phyloP scores from a whole-genome alignment of 2,888 invertebrate species.

The Pyrocoelia pectoralis region DNA sequence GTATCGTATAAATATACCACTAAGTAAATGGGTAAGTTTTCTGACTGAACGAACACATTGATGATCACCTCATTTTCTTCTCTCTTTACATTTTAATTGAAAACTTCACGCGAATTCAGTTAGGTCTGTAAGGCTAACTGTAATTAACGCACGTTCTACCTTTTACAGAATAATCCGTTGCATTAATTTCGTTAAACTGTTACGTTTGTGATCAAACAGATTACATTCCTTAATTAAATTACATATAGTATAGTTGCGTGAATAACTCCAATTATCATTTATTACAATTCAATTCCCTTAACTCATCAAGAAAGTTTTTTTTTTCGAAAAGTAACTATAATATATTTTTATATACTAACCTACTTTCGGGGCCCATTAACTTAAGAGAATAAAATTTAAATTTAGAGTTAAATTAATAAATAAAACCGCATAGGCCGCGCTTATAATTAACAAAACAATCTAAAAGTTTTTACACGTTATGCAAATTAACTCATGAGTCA shows the following conservation, averaged over 20 bases:
- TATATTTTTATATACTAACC: too few relatives aligned
- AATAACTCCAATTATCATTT: too few relatives aligned
- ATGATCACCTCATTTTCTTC: neutral
- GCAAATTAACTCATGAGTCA: too few relatives aligned
- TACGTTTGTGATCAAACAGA: neutral
- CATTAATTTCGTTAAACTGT: neutral
- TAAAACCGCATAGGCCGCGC: too few relatives aligned
- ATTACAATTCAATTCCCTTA: too few relatives aligned
- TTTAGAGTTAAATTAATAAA: too few relatives aligned
- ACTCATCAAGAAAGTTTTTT: too few relatives aligned
- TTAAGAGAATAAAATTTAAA: too few relatives aligned
- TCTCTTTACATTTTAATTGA: neutral
- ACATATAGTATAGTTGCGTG: neutral
- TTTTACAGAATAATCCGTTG: slow-evolving; percentile 8
- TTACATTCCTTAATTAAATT: neutral
- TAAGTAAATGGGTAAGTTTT: slow-evolving; percentile 16
- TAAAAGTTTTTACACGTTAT: too few relatives aligned
- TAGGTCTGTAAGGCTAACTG: neutral
- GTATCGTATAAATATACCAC: slow-evolving; percentile 1
- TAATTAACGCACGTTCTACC: slow-evolving; percentile 8
- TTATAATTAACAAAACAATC: too few relatives aligned
- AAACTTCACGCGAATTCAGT: slow-evolving; percentile 6
- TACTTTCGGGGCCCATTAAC: too few relatives aligned
- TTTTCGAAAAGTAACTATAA: too few relatives aligned
- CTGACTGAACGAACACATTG: slow-evolving; percentile 17